phyloP scores from a whole-genome alignment of 2,888 invertebrate genomes.

The Pristionchus maxplancki region DNA sequence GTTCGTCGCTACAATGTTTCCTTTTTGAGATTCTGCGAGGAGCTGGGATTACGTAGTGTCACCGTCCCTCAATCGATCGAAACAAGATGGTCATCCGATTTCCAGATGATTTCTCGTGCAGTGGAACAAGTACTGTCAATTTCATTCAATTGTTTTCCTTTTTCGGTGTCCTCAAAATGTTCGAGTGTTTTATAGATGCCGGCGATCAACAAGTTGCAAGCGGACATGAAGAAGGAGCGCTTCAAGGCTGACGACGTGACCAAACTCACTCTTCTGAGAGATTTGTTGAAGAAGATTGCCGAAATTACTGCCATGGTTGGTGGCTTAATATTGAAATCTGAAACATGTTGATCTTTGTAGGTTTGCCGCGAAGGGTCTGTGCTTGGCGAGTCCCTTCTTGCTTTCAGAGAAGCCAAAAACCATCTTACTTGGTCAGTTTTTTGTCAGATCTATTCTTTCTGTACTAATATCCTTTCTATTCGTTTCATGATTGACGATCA shows the following conservation, averaged over 20 bases:
- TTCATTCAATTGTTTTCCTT: background rate
- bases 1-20: too few relatives aligned
- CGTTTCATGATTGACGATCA: too few relatives aligned
- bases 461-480: too few relatives aligned
- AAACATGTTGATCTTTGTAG: background rate
- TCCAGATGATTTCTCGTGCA: background rate
- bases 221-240: background rate
- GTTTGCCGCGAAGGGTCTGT: background rate
- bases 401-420: background rate
- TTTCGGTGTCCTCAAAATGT: background rate
- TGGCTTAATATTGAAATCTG: background rate
- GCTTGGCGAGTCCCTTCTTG: background rate
- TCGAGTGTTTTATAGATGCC: background rate
- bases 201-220: background rate
- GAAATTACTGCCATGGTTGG: background rate
- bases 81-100: background rate
- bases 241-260: background rate
- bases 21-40: background rate
- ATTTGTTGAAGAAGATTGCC: background rate
- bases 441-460: too few relatives aligned
- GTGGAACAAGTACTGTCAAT: background rate
- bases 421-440: background rate
- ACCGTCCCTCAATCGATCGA: background rate
- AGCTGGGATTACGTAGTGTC: background rate
- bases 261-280: background rate